phyloP scores from a whole-genome alignment of 1,140 invertebrate species.

The Lepidurus apus region DNA sequence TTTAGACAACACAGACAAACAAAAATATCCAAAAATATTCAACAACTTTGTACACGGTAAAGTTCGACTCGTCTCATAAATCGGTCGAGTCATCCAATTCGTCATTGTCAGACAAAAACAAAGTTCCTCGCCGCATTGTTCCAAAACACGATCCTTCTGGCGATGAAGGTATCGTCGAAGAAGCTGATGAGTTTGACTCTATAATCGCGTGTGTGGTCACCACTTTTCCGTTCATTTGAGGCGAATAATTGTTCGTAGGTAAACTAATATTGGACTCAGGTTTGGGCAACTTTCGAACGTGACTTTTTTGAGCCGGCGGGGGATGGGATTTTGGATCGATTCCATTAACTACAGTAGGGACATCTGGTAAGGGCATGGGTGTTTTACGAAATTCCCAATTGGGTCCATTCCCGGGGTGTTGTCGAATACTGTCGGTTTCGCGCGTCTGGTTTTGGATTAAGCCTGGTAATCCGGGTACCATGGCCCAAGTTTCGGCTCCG shows the following conservation, averaged over 20 bases:
- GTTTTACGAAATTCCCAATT: constrained; percentile 13
- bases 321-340: neutral
- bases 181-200: constrained; percentile 14
- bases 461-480: constrained; percentile 30
- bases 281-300: neutral
- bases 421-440: neutral
- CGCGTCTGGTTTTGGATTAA: neutral
- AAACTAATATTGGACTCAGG: neutral
- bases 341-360: neutral
- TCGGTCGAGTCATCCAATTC: constrained; percentile 31
- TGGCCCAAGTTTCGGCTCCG: constrained; percentile 1
- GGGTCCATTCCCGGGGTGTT: neutral
- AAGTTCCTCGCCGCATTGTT: neutral
- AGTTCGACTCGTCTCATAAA: constrained; percentile 12
- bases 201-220: constrained; percentile 15
- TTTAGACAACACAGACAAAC: neutral
- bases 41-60: neutral
- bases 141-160: neutral
- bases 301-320: neutral
- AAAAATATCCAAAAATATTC: neutral
- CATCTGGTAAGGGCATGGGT: neutral
- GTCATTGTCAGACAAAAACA: neutral
- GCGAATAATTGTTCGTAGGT: neutral
- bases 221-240: neutral
- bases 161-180: neutral